Evolutionary conservation across 2,797 vertebrate genomes (phyloP).

Genomic region (Ataeniobius toweri): DNA sequence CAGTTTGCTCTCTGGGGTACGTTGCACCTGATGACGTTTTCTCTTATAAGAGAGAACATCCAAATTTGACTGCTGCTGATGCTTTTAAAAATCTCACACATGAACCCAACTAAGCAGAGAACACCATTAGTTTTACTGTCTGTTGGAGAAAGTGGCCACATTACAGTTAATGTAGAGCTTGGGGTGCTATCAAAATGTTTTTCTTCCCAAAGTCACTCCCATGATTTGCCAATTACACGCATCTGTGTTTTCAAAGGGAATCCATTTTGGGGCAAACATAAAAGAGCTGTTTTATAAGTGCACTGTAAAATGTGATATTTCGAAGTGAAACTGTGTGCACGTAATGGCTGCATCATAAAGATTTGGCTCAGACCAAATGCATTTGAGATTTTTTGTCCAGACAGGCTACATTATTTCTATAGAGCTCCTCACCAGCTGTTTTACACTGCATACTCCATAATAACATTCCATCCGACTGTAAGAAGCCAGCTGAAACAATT

Average conservation of each 20-base stretch:
- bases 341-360: slow-evolving; percentile 66
- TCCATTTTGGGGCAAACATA: slow-evolving; percentile 70
- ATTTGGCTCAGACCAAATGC: slow-evolving; percentile 47
- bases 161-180: slow-evolving; percentile 56
- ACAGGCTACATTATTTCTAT: slow-evolving; percentile 28
- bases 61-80: slow-evolving; percentile 15
- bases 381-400: slow-evolving; percentile 42
- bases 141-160: slow-evolving; percentile 60
- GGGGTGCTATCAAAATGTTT: slow-evolving; percentile 71
- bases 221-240: slow-evolving; percentile 74
- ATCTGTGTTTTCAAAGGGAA: slow-evolving; percentile 75
- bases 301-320: slow-evolving; percentile 73
- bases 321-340: slow-evolving; percentile 66
- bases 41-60: slow-evolving; percentile 23
- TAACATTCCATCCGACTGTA: slow-evolving; percentile 45
- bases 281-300: slow-evolving; percentile 67
- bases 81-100: slow-evolving; percentile 39
- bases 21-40: slow-evolving; percentile 9
- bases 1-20: slow-evolving; percentile 26
- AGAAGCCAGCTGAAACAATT: slow-evolving; percentile 56
- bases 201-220: slow-evolving; percentile 64
- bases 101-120: slow-evolving; percentile 58
- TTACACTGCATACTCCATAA: slow-evolving; percentile 50
- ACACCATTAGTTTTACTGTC: slow-evolving; percentile 65
- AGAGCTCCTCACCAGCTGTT: slow-evolving; percentile 39